Base-by-base conservation (phyloP, 2,113 vertebrate species). In the Nesoenas mayeri region DNA sequence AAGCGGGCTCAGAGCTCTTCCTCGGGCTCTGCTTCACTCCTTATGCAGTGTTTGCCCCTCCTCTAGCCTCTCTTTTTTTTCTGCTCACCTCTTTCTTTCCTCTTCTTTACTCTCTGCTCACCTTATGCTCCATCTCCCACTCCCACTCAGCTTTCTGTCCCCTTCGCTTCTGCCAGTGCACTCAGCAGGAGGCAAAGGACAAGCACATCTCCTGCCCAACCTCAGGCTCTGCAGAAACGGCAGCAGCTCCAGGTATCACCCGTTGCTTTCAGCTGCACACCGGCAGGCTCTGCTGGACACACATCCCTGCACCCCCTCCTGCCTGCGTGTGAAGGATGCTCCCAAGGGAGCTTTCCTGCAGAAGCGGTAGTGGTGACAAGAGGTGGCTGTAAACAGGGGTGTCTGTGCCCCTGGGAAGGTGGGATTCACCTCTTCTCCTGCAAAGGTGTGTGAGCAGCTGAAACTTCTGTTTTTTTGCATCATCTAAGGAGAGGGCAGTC, bases 241-340 rank as follows among this genome's bases (percentile, higher is more conserved):
- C 44, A 29, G 47, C 67, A 28, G 70, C 56, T 24, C 25, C 20
- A 4, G 6, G 28, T 3, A 6, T 4, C 53, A 5, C 48, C 19
- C 26, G 3, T 21, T 2, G 4, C 1, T 2, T 10, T 16, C 12
- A 9, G 67, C 57, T 32, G 6, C 25, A 0, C 29, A 1, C 42
- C 5, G 3, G 7, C 19, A 10, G 51, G 22, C 18, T 2, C 36
- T 3, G 19, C 54, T 15, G 2, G 7, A 12, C 7, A 36, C 50
- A 48, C 53, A 34, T 15, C 78, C 21, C 78, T 4, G 34, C 48
- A 28, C 11, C 92, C 36, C 57, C 28, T 71, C 57, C 50, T 5
- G 3, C 31, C 7, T 15, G 5, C 16, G 7, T 29, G 0, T 3
- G 18, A 22, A 34, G 32, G 58, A 17, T 40, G 67, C 51, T 79